phyloP scores from a whole-genome alignment of 2,113 vertebrate species.

The Odontesthes bonariensis region DNA sequence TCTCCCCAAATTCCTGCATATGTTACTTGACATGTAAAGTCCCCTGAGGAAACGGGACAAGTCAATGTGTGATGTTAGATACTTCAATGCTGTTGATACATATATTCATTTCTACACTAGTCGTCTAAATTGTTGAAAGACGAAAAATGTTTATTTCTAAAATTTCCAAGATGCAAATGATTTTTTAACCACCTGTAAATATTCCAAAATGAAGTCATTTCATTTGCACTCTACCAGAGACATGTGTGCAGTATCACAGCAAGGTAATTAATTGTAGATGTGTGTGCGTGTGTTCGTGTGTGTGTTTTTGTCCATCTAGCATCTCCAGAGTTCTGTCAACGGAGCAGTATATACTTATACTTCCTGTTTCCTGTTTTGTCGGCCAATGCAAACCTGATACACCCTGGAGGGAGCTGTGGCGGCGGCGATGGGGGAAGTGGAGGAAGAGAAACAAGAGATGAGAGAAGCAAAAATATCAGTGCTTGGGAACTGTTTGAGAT shows the following conservation, averaged over 20 bases:
- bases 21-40: constrained; percentile 7
- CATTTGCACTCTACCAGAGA: background rate
- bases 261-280: background rate
- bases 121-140: background rate
- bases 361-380: constrained; percentile 72
- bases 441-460: constrained; percentile 23
- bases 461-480: constrained; percentile 4
- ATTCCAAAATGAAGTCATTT: background rate
- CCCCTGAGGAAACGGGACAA: background rate
- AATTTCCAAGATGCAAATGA: background rate
- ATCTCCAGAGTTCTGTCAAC: constrained; percentile 58
- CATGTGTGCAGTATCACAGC: background rate
- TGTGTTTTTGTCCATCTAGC: constrained; percentile 21
- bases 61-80: background rate
- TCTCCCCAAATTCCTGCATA: background rate
- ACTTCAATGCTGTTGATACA: background rate
- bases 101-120: background rate
- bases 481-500: background rate
- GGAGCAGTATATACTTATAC: constrained; percentile 57
- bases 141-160: background rate
- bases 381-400: constrained; percentile 74
- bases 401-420: constrained; percentile 61
- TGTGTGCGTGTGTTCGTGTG: constrained; percentile 5
- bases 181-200: background rate
- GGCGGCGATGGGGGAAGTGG: constrained; percentile 9